phyloP scores from a whole-genome alignment of 2,113 vertebrate genomes.

The Sander vitreus region DNA sequence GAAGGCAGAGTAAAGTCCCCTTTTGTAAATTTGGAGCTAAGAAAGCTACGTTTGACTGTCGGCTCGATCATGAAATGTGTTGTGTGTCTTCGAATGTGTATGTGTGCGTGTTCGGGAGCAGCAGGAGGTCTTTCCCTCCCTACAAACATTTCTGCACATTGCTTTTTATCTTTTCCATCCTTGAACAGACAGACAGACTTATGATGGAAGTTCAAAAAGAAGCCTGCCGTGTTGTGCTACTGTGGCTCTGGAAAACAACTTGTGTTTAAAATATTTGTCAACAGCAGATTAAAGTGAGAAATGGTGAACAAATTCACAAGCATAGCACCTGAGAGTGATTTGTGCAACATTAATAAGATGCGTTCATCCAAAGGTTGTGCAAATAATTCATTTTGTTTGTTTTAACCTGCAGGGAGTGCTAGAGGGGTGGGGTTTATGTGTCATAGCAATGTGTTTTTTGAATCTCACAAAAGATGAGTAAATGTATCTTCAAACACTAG shows the following conservation, averaged over 20 bases:
- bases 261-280: background rate
- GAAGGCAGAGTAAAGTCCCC: background rate
- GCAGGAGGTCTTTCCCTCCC: conserved; percentile 33
- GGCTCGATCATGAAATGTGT: background rate
- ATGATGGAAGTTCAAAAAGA: conserved; percentile 1
- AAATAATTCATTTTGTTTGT: conserved; percentile 55
- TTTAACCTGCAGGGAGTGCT: conserved; percentile 55
- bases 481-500: conserved; percentile 44
- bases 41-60: background rate
- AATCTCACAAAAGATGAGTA: conserved; percentile 14
- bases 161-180: background rate
- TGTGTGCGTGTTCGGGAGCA: conserved; percentile 2
- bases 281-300: background rate
- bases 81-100: background rate
- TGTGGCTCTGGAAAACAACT: background rate
- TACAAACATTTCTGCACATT: conserved; percentile 41
- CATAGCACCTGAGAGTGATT: background rate
- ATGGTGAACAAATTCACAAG: background rate
- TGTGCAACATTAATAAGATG: conserved; percentile 15
- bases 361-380: conserved; percentile 1
- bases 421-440: conserved; percentile 35
- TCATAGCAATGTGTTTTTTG: conserved; percentile 6
- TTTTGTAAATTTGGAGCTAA: conserved; percentile 3
- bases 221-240: background rate
- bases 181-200: background rate